Conservation (phyloP, 2,113 vertebrate genomes). For the Oenanthe melanoleuca region DNA sequence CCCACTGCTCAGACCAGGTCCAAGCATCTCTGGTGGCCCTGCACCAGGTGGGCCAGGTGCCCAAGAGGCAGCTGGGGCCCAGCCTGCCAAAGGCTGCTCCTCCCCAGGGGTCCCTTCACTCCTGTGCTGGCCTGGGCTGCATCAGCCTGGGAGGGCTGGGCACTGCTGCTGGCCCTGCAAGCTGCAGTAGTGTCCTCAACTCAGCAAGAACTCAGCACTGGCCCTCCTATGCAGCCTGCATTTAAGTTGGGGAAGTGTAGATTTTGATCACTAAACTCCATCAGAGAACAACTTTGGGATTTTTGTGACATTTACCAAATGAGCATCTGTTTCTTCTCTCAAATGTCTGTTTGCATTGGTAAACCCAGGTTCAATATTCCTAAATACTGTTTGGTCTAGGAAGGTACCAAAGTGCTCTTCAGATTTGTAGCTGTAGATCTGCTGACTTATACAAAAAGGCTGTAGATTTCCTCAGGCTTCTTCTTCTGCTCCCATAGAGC, state of each 20-base stretch:
- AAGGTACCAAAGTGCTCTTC: neutral
- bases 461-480: neutral
- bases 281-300: neutral
- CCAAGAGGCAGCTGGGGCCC: neutral
- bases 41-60: neutral
- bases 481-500: neutral
- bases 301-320: neutral
- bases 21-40: neutral
- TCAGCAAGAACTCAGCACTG: neutral
- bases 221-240: neutral
- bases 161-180: neutral
- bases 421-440: neutral
- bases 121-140: fast-evolving
- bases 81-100: neutral
- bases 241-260: neutral
- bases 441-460: neutral
- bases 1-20: fast-evolving
- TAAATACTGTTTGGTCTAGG: neutral
- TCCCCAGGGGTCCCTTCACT: neutral
- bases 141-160: fast-evolving
- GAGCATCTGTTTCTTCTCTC: neutral
- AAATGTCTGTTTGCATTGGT: neutral
- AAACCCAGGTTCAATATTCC: neutral
- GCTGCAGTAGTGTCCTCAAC: neutral
- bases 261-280: neutral